Percentiles rank a stretch among this genome's conserved stretches.
Evolutionary conservation across 2,113 vertebrate species (phyloP).

Genomic region (Chunga burmeisteri): DNA sequence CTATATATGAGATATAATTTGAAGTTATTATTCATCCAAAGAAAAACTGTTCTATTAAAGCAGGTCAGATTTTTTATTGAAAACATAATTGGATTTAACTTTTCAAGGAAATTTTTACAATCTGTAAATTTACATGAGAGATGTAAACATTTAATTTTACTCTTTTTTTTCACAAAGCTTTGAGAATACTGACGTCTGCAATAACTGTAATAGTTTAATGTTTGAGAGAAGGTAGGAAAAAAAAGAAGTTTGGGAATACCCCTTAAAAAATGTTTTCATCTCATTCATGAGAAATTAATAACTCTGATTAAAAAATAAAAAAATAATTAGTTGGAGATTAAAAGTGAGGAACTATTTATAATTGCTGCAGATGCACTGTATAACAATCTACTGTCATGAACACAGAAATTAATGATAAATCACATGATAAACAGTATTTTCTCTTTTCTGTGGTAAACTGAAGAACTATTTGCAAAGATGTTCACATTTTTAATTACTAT

Average conservation of each 20-base stretch:
- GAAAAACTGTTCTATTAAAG: neutral
- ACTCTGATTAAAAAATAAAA: neutral
- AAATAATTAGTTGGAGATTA: neutral
- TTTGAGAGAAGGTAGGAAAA: neutral
- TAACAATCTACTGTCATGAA: neutral
- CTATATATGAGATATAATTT: neutral
- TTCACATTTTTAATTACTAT: neutral
- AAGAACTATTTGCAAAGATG: neutral
- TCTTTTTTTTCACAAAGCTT: neutral
- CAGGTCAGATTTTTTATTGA: neutral
- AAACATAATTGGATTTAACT: neutral
- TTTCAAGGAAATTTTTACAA: neutral
- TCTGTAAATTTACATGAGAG: neutral
- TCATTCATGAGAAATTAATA: neutral
- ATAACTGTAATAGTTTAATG: neutral
- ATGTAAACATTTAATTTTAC: neutral
- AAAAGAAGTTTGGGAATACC: neutral
- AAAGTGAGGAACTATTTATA: neutral
- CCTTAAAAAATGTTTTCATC: neutral
- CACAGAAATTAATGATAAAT: neutral
- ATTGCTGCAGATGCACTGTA: neutral
- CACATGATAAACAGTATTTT: neutral
- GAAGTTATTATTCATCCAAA: neutral
- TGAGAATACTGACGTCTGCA: neutral
- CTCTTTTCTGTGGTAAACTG: neutral